Evolutionary conservation across 1,140 invertebrate species (phyloP), one percentile per base, ranked within the genome.

Genomic region (Drosophila ohnishii): DNA sequence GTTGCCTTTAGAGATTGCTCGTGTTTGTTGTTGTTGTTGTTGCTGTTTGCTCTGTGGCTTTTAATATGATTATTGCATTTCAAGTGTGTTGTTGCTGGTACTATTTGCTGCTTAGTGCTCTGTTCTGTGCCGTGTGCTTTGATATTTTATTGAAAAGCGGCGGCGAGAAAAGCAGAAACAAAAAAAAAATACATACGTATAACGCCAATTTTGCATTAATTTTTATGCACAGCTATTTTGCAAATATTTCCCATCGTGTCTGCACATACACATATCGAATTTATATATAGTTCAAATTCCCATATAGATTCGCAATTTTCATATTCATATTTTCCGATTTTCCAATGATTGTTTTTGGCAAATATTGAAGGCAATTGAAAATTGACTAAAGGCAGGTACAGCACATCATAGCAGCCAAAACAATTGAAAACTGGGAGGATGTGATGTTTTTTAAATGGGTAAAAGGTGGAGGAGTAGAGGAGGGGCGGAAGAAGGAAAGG

Each of bases 1-100:
- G 77, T 84, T 89, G 85, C 80, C 84, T 88, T 88, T 88, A 78
- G 74, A 72, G 70, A 87, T 86, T 73, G 67, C 59, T 63, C 60
- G 45, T 64, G 40, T 58, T 70, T 59, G 65, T 39, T n/a, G 37
- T 59, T 71, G 72, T 35, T 32, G 30, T 32, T 32, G 30, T 64
- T 76, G 66, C 65, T 80, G 67, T 70, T 80, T 40, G 58, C 56
- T 67, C 65, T 67, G 67, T 61, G 53, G 84, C 72, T 84, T 88
- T 88, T 84, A 89, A 88, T 88, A 88, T 88, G 80, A 88, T 88
- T 88, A 88, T 88, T 88, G 84, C 84, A 88, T 80, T 88, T 88
- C 80, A 77, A 88, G 80, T 80, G 84, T 67, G 59, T 58, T 39
- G 8, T 42, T 74, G 50, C 57, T 56, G 32, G 32, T 66, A 11